These are phyloP conservation scores for Crax fasciolata DNA, from an alignment of 2,797 vertebrate genomes.

Conservation along the genomic window DNA sequence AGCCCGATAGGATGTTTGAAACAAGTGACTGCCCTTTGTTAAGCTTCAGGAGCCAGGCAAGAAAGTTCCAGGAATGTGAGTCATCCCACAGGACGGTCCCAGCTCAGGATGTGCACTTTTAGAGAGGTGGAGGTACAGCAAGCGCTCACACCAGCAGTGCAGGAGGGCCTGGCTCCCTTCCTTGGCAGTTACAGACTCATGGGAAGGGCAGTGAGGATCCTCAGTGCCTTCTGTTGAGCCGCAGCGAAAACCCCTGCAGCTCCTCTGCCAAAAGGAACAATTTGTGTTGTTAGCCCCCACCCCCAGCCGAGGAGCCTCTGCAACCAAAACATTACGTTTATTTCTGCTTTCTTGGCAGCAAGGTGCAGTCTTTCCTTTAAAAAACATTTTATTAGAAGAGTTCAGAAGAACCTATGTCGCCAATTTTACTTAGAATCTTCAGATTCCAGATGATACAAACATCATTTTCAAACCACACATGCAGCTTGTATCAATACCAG, in stretches of 20 bases:
- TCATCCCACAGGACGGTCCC: slow-evolving; percentile 71
- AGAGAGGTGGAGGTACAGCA: slow-evolving; percentile 74
- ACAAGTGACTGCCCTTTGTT: slow-evolving; percentile 51
- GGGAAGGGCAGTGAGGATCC: background rate
- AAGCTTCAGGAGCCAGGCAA: slow-evolving; percentile 52
- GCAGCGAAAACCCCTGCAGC: slow-evolving; percentile 39
- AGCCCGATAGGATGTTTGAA: slow-evolving; percentile 66
- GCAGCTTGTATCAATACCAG: background rate
- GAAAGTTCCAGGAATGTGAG: slow-evolving; percentile 78
- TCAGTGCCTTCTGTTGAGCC: background rate
- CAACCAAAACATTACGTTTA: slow-evolving; percentile 54
- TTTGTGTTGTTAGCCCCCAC: background rate
- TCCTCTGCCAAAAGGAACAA: slow-evolving; percentile 13
- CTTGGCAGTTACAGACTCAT: slow-evolving; percentile 7
- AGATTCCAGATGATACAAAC: background rate
- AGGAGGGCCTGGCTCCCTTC: slow-evolving; percentile 32
- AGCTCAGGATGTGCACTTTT: slow-evolving; percentile 67
- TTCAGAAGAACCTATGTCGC: background rate
- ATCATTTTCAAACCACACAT: background rate
- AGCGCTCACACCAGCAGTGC: background rate
- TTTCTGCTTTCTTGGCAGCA: slow-evolving; percentile 70
- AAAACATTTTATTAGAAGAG: background rate
- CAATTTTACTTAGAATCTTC: background rate
- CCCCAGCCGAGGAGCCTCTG: background rate
- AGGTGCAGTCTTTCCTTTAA: slow-evolving; percentile 25